phyloP scores from a whole-genome alignment of 2,888 invertebrate genomes.

The Polyommatus iphigenia region DNA sequence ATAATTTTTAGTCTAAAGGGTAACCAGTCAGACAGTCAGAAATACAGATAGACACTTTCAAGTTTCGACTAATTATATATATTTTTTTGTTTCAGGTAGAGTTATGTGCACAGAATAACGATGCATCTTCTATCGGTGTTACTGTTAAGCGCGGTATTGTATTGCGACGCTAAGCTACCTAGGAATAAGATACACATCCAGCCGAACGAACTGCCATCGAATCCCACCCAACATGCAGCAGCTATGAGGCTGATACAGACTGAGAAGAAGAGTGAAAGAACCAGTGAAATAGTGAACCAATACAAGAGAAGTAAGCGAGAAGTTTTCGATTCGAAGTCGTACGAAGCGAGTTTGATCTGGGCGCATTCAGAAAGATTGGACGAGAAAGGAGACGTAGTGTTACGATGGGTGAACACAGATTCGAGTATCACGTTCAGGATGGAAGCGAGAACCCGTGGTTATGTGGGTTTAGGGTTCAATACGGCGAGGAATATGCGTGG shows the following conservation, averaged over 20 bases:
- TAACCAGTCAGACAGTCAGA: too few species aligned
- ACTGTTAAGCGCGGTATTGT: slow-evolving; percentile 61
- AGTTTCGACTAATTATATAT: background rate
- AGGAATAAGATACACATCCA: slow-evolving; percentile 56
- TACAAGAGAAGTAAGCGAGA: slow-evolving; percentile 65
- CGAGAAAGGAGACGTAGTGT: slow-evolving; percentile 74
- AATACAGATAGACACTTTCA: too few species aligned
- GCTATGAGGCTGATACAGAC: slow-evolving; percentile 56
- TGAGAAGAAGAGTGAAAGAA: slow-evolving; percentile 63
- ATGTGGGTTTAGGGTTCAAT: slow-evolving; percentile 93
- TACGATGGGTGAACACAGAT: slow-evolving; percentile 88
- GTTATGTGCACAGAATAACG: slow-evolving; percentile 56
- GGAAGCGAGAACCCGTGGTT: slow-evolving; percentile 91
- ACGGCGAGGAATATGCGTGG: slow-evolving; percentile 88
- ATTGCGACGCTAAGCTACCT: slow-evolving; percentile 70
- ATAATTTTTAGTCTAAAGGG: too few species aligned
- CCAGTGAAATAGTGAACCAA: slow-evolving; percentile 65
- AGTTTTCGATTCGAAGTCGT: slow-evolving; percentile 70
- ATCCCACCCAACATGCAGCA: slow-evolving; percentile 57
- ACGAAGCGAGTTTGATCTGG: slow-evolving; percentile 75
- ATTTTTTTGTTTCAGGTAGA: slow-evolving; percentile 60
- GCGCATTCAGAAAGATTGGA: slow-evolving; percentile 80
- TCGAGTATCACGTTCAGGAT: slow-evolving; percentile 91
- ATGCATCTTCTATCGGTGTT: slow-evolving; percentile 66
- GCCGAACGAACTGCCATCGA: slow-evolving; percentile 61